Evolutionary conservation across 2,113 vertebrate genomes (phyloP).

Genomic region (Donacobius atricapilla): DNA sequence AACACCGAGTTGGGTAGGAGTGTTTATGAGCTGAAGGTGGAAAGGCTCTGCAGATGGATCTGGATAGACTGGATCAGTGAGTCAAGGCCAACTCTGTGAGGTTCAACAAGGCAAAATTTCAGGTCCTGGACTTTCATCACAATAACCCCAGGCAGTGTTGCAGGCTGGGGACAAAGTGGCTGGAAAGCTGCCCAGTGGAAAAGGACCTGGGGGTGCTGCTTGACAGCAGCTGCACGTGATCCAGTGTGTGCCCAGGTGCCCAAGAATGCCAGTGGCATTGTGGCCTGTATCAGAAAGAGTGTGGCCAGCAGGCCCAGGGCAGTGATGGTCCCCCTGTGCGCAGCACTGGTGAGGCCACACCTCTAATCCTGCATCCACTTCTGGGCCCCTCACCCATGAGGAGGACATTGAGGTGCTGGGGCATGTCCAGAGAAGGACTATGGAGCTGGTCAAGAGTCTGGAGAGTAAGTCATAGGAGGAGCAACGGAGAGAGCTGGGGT

Average conservation of each 20-base stretch:
- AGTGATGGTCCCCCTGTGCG: neutral
- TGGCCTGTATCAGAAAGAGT: neutral
- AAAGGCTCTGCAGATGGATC: neutral
- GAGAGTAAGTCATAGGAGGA: neutral
- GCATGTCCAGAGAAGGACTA: neutral
- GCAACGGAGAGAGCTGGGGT: neutral
- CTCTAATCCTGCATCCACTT: neutral
- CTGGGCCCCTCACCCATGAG: neutral
- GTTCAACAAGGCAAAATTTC: neutral
- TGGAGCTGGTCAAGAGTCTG: neutral
- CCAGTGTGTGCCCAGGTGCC: neutral
- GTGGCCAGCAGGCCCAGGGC: neutral
- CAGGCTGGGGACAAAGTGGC: neutral
- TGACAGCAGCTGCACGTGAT: neutral
- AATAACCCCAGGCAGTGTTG: neutral
- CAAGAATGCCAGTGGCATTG: neutral
- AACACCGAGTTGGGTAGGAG: fast-evolving
- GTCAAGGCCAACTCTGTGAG: neutral
- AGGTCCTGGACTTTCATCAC: neutral
- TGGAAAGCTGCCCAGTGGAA: neutral
- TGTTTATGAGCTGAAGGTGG: neutral
- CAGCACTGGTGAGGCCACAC: neutral
- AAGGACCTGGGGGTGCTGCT: neutral
- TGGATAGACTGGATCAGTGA: neutral
- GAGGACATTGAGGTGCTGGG: neutral